Conservation (phyloP, 2,888 invertebrate genomes). For the Nomada fabriciana region DNA sequence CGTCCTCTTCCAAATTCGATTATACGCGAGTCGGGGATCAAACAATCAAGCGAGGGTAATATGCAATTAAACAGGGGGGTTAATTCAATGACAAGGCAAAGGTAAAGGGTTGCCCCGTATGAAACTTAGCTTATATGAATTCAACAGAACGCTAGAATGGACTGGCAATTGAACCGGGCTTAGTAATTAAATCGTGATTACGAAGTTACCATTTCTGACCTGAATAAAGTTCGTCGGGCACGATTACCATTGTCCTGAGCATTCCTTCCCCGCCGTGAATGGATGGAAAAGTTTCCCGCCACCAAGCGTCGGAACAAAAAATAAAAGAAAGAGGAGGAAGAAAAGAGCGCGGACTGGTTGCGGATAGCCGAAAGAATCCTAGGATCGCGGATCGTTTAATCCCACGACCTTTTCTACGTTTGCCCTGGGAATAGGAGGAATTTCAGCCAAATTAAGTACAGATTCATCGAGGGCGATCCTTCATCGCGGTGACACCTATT, state of each 20-base stretch:
- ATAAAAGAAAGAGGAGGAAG: not conserved
- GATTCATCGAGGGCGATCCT: slow-evolving; percentile 37
- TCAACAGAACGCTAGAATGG: slow-evolving; percentile 27
- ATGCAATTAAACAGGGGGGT: slow-evolving; percentile 30
- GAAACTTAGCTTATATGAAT: slow-evolving; percentile 7
- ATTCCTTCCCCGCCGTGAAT: not conserved
- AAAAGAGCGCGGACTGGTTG: not conserved
- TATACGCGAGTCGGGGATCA: not conserved
- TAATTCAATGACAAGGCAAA: slow-evolving; percentile 35
- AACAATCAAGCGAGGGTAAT: slow-evolving; percentile 7
- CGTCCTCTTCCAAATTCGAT: too few species aligned
- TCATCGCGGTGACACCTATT: slow-evolving; percentile 30
- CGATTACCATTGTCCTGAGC: slow-evolving; percentile 15
- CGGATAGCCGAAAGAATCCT: slow-evolving; percentile 28
- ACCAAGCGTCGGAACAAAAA: not conserved
- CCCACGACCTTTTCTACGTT: slow-evolving; percentile 1
- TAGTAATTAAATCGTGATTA: slow-evolving; percentile 44
- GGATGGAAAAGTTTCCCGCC: not conserved
- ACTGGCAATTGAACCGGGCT: slow-evolving; percentile 29
- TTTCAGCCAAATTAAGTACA: slow-evolving; percentile 33
- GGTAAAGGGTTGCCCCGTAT: not conserved
- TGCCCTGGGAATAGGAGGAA: not conserved
- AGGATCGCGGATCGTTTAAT: slow-evolving; percentile 28
- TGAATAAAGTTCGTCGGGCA: slow-evolving; percentile 44
- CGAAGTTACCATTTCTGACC: slow-evolving; percentile 41